Base-by-base conservation (phyloP, 2,888 invertebrate species). In the Chirona hameri region DNA sequence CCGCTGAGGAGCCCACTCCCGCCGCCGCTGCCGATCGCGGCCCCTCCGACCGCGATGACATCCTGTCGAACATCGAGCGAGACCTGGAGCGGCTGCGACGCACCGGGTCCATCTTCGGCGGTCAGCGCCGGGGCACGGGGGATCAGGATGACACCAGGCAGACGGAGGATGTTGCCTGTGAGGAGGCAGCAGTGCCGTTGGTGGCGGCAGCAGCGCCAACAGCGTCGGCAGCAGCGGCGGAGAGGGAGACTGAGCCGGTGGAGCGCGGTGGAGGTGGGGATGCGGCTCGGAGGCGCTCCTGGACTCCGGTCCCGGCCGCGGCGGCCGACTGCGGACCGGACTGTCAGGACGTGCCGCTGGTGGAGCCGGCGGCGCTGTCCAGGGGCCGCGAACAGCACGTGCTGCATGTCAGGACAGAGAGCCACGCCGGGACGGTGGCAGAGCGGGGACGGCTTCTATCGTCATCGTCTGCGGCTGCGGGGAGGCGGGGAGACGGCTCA, bases 51-150 rank as follows among this genome's bases (percentile, higher is more conserved):
- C 76, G 39, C 31, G 29, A 18, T 9, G 76, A 76, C 76, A 39
- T 76, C 21, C 76, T 76, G 39, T 31, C 31, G 24, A 39, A 29
- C 39, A 76, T 76, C 21, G 76, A 76, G 76, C 76, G 76, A 4
- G 76, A 76, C 39, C 76, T 76, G 76, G 39, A 39, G 39, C 31
- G 39, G 21, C 76, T 76, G 21, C 10, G 76, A 4, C 12, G 18
- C 39, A 76, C 76, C 39, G 76, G 76, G 15, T 76, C 76, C 76
- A 76, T 76, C 31, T 76, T 76, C 76, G 39, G 76, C 21, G 10
- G 69, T 1, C 76, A 29, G 76, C 39, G 60, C n/a, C n/a, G 24
- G 76, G 76, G 5, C n/a, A 27, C 7, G 27, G 27, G 2, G 9
- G 5, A n/a, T 27, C 27, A 7, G 2, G 65, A 24, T 27, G 65